A percentile compares a stretch with the other conserved stretches of the same genome.
Conservation (phyloP, 2,113 vertebrate genomes). For the Ammodytes marinus region DNA sequence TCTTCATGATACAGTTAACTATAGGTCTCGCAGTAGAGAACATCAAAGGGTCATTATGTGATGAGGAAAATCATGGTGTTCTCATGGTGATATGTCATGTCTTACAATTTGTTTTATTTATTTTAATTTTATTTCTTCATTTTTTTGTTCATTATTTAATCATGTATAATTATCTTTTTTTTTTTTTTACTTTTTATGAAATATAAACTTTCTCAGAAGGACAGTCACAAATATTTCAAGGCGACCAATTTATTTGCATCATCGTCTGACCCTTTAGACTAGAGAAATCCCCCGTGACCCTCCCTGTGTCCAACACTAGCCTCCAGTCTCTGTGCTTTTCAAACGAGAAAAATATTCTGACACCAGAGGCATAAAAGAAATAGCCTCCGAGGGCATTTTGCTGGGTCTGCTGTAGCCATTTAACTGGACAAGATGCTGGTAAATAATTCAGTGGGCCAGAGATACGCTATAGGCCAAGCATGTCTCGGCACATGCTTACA, state of each 20-base stretch:
- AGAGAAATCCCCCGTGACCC: neutral
- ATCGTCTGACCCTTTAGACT: conserved; percentile 23
- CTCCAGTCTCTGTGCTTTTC: conserved; percentile 27
- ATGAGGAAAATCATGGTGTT: neutral
- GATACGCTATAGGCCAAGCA: conserved; percentile 56
- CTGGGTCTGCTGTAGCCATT: conserved; percentile 71
- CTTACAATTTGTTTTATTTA: too few species aligned
- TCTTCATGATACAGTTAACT: neutral
- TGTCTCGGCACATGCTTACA: conserved; percentile 76
- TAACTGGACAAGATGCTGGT: conserved; percentile 81
- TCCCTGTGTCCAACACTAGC: conserved; percentile 19
- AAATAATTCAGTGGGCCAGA: conserved; percentile 80
- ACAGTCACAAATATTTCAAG: conserved; percentile 38
- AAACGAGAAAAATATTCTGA: conserved; percentile 61
- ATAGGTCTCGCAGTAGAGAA: neutral
- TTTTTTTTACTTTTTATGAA: neutral
- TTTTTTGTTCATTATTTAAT: too few species aligned
- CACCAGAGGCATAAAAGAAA: conserved; percentile 38
- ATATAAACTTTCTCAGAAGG: neutral
- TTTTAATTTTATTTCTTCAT: too few species aligned
- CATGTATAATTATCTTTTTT: too few species aligned
- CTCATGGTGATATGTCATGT: too few species aligned
- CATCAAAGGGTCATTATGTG: conserved; percentile 8
- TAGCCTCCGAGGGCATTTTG: conserved; percentile 67
- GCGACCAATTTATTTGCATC: conserved; percentile 42